Evolutionary conservation across 2,888 invertebrate species (phyloP).

Genomic region (Schizotus pectinicornis): DNA sequence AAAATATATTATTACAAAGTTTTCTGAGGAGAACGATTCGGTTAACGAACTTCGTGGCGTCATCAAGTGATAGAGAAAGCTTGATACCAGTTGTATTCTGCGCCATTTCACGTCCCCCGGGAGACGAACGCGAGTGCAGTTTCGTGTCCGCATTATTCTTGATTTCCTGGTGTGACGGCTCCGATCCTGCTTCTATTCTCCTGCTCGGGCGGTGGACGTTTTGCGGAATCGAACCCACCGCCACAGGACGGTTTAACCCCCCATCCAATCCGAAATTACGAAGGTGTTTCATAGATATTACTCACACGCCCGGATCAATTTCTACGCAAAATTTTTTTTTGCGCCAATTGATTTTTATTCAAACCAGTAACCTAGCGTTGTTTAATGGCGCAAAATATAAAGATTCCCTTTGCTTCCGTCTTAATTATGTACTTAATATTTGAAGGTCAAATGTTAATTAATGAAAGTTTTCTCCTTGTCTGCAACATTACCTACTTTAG

Average conservation of each 20-base stretch:
- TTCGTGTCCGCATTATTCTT: slow-evolving; percentile 72
- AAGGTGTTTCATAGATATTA: no score
- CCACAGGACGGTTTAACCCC: not conserved
- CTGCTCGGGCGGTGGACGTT: slow-evolving; percentile 24
- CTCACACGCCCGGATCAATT: no score
- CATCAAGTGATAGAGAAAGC: slow-evolving; percentile 29
- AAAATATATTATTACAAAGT: not conserved
- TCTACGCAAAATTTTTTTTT: no score
- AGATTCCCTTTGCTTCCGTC: no score
- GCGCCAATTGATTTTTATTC: no score
- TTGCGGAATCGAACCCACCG: slow-evolving; percentile 21
- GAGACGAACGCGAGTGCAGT: slow-evolving; percentile 64
- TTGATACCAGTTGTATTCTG: slow-evolving; percentile 37
- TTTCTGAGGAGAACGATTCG: slow-evolving; percentile 1
- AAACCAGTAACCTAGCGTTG: no score
- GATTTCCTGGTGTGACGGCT: slow-evolving; percentile 64
- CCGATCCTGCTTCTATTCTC: slow-evolving; percentile 43
- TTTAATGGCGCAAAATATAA: no score
- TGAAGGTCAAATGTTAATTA: no score
- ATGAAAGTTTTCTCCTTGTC: no score
- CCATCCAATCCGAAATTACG: no score
- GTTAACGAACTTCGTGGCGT: slow-evolving; percentile 9
- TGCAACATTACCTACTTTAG: no score
- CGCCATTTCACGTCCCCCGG: slow-evolving; percentile 57
- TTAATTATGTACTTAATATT: no score